Conservation (phyloP, 2,888 invertebrate species). For the Cephus pulcher region DNA sequence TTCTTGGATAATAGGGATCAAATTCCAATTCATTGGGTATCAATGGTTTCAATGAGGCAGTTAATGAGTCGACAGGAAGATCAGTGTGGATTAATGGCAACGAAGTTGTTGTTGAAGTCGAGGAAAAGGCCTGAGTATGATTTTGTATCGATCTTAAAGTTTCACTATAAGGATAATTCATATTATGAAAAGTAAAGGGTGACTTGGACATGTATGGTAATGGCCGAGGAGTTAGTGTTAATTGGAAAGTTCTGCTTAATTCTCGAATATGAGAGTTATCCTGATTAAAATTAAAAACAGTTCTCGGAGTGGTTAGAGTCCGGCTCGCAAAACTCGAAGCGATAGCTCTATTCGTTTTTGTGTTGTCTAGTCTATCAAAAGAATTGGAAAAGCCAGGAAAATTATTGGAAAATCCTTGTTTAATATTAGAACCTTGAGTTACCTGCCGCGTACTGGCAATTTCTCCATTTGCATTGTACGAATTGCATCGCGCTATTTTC, state of each 20-base stretch:
- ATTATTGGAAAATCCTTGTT: background rate
- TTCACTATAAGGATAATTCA: conserved; percentile 46
- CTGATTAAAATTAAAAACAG: background rate
- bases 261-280: background rate
- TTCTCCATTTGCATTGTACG: background rate
- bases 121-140: background rate
- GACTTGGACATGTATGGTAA: background rate
- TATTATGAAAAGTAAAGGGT: conserved; percentile 24
- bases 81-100: conserved; percentile 32
- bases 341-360: background rate
- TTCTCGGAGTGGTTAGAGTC: background rate
- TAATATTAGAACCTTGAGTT: background rate
- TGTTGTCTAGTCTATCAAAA: background rate
- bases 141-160: conserved; percentile 51
- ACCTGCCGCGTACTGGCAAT: background rate
- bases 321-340: background rate
- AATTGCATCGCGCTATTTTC: background rate
- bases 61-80: conserved; percentile 40
- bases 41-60: conserved; percentile 43
- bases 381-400: background rate
- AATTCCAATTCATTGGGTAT: conserved; percentile 46
- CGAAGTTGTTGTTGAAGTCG: conserved; percentile 9
- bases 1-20: conserved; percentile 57
- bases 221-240: background rate
- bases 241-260: background rate